phyloP scores from a whole-genome alignment of 2,797 vertebrate genomes.

The Parauchenoglanis ngamensis region DNA sequence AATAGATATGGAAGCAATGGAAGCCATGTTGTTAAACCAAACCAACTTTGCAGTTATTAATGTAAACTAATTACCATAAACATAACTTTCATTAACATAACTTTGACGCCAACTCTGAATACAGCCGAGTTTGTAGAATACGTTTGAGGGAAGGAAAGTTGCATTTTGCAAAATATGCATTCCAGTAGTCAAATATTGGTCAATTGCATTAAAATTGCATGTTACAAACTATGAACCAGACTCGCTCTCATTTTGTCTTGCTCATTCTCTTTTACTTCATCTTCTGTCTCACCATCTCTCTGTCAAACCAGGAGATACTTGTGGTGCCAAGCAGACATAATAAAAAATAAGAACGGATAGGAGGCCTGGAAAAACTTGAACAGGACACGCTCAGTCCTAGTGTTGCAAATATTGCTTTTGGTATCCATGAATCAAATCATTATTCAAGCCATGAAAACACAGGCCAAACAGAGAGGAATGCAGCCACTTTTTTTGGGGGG shows the following conservation, averaged over 20 bases:
- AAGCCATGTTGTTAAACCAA: not conserved
- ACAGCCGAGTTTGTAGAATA: not conserved
- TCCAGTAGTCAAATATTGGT: slow-evolving; percentile 48
- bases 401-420: slow-evolving; percentile 69
- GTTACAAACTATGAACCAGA: slow-evolving; percentile 48
- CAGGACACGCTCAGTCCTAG: slow-evolving; percentile 68
- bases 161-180: slow-evolving; percentile 43
- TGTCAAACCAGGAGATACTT: slow-evolving; percentile 58
- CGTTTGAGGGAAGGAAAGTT: slow-evolving; percentile 18
- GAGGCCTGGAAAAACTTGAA: slow-evolving; percentile 70
- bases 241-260: slow-evolving; percentile 30
- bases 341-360: slow-evolving; percentile 67
- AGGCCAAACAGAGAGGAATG: slow-evolving; percentile 58
- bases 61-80: not conserved
- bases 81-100: not conserved
- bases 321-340: slow-evolving; percentile 72
- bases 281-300: slow-evolving; percentile 14
- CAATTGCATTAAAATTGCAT: slow-evolving; percentile 46
- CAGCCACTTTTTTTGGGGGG: slow-evolving; percentile 10
- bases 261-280: slow-evolving; percentile 29
- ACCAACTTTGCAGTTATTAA: not conserved
- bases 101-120: not conserved
- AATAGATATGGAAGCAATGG: not conserved
- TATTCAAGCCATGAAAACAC: slow-evolving; percentile 62
- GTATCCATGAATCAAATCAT: slow-evolving; percentile 68